A percentile compares a stretch with the other conserved stretches of the same genome.
These are phyloP conservation scores for Ginglymostoma cirratum DNA, from an alignment of 2,113 vertebrate genomes.

Conservation along the genomic window DNA sequence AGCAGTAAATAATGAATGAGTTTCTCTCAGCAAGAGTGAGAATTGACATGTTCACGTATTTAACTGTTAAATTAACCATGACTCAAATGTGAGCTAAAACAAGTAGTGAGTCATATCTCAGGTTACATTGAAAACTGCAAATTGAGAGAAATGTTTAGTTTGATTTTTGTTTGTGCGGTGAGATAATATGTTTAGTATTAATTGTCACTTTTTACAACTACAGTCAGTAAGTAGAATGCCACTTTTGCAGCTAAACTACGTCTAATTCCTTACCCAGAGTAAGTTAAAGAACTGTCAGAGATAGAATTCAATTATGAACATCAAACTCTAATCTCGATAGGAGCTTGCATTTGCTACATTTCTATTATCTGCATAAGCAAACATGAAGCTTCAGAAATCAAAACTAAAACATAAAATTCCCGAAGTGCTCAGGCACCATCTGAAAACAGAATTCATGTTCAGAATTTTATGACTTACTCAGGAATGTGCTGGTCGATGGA, in stretches of 20 bases:
- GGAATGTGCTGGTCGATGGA: neutral
- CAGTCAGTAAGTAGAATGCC: neutral
- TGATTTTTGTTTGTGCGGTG: neutral
- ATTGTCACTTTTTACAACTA: too few relatives aligned
- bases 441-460: neutral
- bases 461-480: neutral
- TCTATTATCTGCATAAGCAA: neutral
- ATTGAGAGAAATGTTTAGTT: neutral
- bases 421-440: neutral
- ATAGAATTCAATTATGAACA: neutral
- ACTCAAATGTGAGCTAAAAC: neutral
- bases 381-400: neutral
- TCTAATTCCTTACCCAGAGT: neutral
- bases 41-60: neutral
- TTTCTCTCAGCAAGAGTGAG: neutral
- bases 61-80: slow-evolving; percentile 27
- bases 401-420: neutral
- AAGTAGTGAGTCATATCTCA: neutral
- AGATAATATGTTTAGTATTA: neutral
- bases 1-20: neutral
- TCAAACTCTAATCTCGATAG: neutral
- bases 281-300: neutral
- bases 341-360: neutral
- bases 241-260: neutral
- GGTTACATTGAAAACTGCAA: neutral